A percentile compares a stretch with the other conserved stretches of the same genome.
Conservation (phyloP, 1,140 invertebrate species). For the Apis cerana region DNA sequence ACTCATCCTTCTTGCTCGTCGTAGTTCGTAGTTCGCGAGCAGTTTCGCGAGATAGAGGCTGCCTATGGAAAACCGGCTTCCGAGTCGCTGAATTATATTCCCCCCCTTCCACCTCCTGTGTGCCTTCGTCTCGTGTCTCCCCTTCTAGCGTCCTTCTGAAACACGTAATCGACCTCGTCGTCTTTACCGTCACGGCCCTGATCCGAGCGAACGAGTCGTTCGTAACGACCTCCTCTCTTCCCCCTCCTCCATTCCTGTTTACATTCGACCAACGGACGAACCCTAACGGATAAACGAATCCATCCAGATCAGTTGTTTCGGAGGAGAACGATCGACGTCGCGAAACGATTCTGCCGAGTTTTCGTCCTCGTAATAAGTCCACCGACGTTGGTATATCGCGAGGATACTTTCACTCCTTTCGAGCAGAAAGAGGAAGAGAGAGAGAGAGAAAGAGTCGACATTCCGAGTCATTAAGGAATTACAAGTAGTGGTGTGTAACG, state of each 20-base stretch:
- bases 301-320: too few relatives aligned
- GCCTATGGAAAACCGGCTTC: constrained; percentile 68
- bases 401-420: constrained; percentile 62
- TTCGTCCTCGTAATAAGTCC: too few relatives aligned
- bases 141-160: background rate
- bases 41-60: constrained; percentile 61
- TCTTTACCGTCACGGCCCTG: background rate
- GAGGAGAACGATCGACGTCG: too few relatives aligned
- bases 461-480: constrained; percentile 60
- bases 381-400: constrained; percentile 33
- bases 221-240: background rate
- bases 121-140: background rate
- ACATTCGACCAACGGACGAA: background rate
- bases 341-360: too few relatives aligned
- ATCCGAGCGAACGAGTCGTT: constrained; percentile 18
- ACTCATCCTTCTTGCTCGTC: constrained; percentile 68
- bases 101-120: constrained; percentile 14
- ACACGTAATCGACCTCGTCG: constrained; percentile 3
- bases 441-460: constrained; percentile 17
- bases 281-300: background rate
- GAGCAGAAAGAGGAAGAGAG: constrained; percentile 10
- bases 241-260: background rate
- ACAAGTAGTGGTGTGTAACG: constrained; percentile 26
- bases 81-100: constrained; percentile 70
- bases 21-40: constrained; percentile 58